phyloP scores from a whole-genome alignment of 2,888 invertebrate species.

The Poecilus cupreus region DNA sequence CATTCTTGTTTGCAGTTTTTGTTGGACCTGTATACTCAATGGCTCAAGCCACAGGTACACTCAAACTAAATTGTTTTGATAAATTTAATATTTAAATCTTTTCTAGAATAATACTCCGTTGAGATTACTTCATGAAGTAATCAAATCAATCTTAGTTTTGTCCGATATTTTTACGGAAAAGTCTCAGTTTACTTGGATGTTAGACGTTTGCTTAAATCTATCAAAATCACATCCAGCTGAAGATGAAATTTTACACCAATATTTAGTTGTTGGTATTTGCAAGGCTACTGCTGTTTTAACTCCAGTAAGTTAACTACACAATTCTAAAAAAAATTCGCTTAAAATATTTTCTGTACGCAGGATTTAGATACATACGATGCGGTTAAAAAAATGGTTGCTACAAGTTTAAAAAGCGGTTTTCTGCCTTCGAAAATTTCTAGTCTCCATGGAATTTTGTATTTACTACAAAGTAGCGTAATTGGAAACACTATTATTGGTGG shows the following conservation, averaged over 20 bases:
- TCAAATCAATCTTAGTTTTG: constrained; percentile 81
- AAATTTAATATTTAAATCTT: background rate
- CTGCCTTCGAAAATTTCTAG: constrained; percentile 78
- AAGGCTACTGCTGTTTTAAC: constrained; percentile 81
- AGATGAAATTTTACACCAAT: constrained; percentile 85
- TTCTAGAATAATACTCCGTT: constrained; percentile 72
- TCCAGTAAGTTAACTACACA: too few species aligned
- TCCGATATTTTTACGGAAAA: constrained; percentile 86
- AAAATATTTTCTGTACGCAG: too few species aligned
- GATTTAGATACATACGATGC: constrained; percentile 77
- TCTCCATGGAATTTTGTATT: constrained; percentile 80
- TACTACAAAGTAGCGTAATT: constrained; percentile 77
- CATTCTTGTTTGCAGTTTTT: constrained; percentile 95
- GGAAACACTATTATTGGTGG: constrained; percentile 72
- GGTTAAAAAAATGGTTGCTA: constrained; percentile 77
- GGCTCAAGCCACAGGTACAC: constrained; percentile 77
- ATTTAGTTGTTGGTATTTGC: constrained; percentile 80
- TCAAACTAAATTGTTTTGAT: background rate
- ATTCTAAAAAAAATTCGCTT: too few species aligned
- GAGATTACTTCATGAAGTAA: constrained; percentile 75
- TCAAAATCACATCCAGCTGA: constrained; percentile 81
- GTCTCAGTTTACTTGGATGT: constrained; percentile 87
- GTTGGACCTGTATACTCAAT: constrained; percentile 91
- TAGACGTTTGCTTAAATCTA: constrained; percentile 81
- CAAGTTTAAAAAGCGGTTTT: constrained; percentile 78